Evolutionary conservation across 2,113 vertebrate species (phyloP).

Genomic region (Crotalus tigris): DNA sequence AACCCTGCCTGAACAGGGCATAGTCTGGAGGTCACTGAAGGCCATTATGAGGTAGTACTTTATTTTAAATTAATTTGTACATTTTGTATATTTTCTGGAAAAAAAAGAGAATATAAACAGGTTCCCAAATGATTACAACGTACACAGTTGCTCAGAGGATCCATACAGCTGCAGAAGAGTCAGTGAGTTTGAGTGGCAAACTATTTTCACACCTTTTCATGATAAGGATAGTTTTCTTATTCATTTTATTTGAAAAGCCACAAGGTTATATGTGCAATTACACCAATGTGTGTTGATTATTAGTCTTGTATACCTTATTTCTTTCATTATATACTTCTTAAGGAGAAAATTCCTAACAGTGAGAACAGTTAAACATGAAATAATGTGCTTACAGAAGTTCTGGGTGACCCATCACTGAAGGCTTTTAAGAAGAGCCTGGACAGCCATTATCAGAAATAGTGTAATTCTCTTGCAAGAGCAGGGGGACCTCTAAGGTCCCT

Average conservation of each 20-base stretch:
- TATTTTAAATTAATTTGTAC: slow-evolving; percentile 8
- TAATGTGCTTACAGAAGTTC: neutral
- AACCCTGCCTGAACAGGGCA: neutral
- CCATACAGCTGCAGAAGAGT: neutral
- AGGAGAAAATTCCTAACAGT: neutral
- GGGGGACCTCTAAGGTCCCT: neutral
- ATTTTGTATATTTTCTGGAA: neutral
- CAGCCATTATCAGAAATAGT: neutral
- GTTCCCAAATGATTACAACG: neutral
- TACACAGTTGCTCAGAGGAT: neutral
- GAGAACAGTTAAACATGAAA: neutral
- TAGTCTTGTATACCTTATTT: neutral
- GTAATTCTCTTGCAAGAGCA: neutral
- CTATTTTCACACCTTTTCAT: neutral
- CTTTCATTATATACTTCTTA: neutral
- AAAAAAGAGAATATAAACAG: neutral
- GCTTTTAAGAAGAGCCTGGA: neutral
- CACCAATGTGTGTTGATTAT: neutral
- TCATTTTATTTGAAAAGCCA: slow-evolving; percentile 2
- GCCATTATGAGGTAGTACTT: neutral
- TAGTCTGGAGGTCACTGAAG: neutral
- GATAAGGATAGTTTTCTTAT: neutral
- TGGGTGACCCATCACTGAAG: neutral
- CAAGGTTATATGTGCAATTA: neutral
- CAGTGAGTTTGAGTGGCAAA: neutral